Evolutionary conservation across 2,797 vertebrate species (phyloP), one percentile per base, ranked within the genome.

Genomic region (Centropyge bicolor): DNA sequence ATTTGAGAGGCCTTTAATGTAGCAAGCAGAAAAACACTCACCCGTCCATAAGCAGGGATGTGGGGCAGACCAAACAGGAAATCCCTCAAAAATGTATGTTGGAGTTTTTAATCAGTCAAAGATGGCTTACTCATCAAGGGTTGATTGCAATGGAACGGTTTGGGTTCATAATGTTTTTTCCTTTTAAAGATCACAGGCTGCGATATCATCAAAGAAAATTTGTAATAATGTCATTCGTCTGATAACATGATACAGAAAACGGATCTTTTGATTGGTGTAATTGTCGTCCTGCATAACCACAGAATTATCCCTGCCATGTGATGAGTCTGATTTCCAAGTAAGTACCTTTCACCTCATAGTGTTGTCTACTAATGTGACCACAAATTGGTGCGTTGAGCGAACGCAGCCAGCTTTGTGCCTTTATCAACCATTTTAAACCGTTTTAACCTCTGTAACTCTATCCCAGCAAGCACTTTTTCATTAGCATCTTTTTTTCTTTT

Each of bases 1-100:
- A 89, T 93, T 81, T 88, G 77, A 84, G 82, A 85, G 63, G 81
- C 80, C 81, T 86, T 88, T 81, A 76, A 86, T 89, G 81, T 83
- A 74, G 81, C 54, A 7, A 75, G 75, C 63, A 85, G 74, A 83
- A 85, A 91, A 89, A 90, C 85, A 83, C 69, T 84, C 85, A 78
- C 77, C 83, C 71, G 85, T 82, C 80, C 36, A 79, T 81, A 62
- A 85, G 80, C 76, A 86, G 88, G 93, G 94, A 95, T 94, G 91
- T 92, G 86, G 87, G 85, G 88, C 89, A 96, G 95, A 95, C 95
- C 93, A 95, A 96, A 95, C 94, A 95, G 95, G 95, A 95, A 95
- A 91, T 91, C 77, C 83, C 91, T 91, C 83, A 94, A 94, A 93
- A 94, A 94, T 95, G 91, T 88, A 93, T 88, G 91, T 76, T 80